These are phyloP conservation scores for Tenualosa thibaudeaui DNA, from an alignment of 2,797 vertebrate genomes.

Conservation along the genomic window DNA sequence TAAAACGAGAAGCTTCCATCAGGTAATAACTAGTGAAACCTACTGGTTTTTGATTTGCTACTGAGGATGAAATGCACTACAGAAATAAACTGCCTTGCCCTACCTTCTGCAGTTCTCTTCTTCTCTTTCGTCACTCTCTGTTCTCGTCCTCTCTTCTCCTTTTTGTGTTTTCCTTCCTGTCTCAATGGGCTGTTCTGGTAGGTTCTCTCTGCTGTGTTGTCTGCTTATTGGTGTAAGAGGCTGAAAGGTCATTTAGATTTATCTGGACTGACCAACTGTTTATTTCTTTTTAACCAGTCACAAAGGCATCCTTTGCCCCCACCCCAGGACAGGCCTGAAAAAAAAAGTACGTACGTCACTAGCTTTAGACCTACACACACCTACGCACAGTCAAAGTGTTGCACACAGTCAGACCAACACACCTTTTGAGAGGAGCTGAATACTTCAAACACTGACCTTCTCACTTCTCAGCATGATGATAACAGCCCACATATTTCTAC, in stretches of 20 bases:
- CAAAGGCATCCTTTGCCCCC: neutral
- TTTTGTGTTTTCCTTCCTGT: too few relatives aligned
- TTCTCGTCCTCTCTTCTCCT: neutral
- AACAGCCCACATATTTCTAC: neutral
- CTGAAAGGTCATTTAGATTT: slow-evolving; percentile 1
- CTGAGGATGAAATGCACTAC: too few relatives aligned
- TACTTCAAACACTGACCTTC: slow-evolving; percentile 25
- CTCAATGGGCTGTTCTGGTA: too few relatives aligned
- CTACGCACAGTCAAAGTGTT: neutral
- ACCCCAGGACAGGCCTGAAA: neutral
- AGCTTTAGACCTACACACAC: neutral
- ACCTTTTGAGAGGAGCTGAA: neutral
- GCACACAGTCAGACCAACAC: neutral
- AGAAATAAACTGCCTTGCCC: neutral
- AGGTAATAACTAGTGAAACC: neutral
- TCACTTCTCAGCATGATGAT: neutral
- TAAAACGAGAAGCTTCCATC: neutral
- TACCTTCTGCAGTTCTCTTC: neutral
- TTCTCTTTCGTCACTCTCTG: neutral
- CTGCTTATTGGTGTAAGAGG: neutral
- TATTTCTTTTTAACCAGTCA: neutral
- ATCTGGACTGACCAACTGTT: slow-evolving; percentile 1
- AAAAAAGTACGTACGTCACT: neutral
- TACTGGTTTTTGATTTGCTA: neutral
- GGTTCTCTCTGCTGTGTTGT: neutral